These are phyloP conservation scores for Psix sp. DNA, from an alignment of 1,140 invertebrate species.

Conservation along the genomic window DNA sequence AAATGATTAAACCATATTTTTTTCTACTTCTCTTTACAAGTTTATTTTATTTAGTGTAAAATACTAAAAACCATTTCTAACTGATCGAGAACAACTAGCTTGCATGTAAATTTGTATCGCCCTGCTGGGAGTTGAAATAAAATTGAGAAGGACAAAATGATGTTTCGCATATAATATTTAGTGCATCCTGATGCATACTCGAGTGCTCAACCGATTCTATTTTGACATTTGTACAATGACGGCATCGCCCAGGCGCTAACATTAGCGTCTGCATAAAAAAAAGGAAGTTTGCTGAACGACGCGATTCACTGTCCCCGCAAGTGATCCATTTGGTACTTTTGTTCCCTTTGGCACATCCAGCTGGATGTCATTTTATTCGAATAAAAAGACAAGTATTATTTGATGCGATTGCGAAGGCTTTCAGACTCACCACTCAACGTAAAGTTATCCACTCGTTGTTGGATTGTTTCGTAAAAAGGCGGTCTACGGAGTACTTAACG, in stretches of 20 bases:
- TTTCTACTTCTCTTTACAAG: too few relatives aligned
- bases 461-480: conserved; percentile 33
- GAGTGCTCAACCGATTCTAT: conserved; percentile 12
- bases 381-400: conserved; percentile 45
- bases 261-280: conserved; percentile 1
- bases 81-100: too few relatives aligned
- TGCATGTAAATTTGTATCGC: too few relatives aligned
- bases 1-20: too few relatives aligned
- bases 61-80: too few relatives aligned
- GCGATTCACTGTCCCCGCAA: conserved; percentile 20
- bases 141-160: too few relatives aligned
- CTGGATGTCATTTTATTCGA: conserved; percentile 24
- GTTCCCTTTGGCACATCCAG: conserved; percentile 10
- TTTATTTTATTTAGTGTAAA: too few relatives aligned
- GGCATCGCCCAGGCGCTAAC: conserved; percentile 13
- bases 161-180: too few relatives aligned
- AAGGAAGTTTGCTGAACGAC: conserved; percentile 7
- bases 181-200: conserved; percentile 2
- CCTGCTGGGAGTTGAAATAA: too few relatives aligned
- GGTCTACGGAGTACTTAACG: conserved; percentile 14
- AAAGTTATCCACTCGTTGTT: conserved; percentile 40
- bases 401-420: conserved; percentile 35
- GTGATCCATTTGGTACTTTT: conserved; percentile 27
- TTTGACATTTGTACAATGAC: conserved; percentile 20
- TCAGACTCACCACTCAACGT: conserved; percentile 40